Conservation (phyloP, 2,888 invertebrate species). For the Lepeophtheirus nordmannii region DNA sequence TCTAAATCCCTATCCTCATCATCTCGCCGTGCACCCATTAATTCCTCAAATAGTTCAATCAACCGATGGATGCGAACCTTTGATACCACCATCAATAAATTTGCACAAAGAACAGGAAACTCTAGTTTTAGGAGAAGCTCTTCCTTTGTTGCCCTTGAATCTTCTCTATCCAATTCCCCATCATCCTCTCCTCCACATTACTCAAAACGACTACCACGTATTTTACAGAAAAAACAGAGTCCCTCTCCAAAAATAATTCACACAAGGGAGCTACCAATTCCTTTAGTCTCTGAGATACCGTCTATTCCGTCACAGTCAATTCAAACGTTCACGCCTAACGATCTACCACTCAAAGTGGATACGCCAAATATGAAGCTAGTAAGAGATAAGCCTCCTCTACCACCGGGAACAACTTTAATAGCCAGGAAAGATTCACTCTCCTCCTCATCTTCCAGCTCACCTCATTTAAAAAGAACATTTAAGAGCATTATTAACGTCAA, state of each 20-base stretch:
- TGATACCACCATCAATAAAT: not conserved
- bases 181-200: too few relatives aligned
- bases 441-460: not conserved
- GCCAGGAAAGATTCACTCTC: not conserved
- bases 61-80: slow-evolving; percentile 3
- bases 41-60: not conserved
- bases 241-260: not conserved
- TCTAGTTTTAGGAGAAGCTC: not conserved
- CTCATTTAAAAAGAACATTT: not conserved
- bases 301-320: not conserved
- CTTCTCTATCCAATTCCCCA: not conserved
- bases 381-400: not conserved
- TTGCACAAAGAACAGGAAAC: not conserved
- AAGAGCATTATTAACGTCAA: not conserved
- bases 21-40: not conserved
- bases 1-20: not conserved
- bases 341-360: not conserved
- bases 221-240: too few relatives aligned
- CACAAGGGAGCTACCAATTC: not conserved
- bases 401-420: not conserved
- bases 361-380: not conserved
- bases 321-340: not conserved
- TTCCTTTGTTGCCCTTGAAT: not conserved
- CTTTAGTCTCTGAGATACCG: not conserved
- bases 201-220: too few relatives aligned